Conservation (phyloP, 2,113 vertebrate genomes). For the Malurus melanocephalus region DNA sequence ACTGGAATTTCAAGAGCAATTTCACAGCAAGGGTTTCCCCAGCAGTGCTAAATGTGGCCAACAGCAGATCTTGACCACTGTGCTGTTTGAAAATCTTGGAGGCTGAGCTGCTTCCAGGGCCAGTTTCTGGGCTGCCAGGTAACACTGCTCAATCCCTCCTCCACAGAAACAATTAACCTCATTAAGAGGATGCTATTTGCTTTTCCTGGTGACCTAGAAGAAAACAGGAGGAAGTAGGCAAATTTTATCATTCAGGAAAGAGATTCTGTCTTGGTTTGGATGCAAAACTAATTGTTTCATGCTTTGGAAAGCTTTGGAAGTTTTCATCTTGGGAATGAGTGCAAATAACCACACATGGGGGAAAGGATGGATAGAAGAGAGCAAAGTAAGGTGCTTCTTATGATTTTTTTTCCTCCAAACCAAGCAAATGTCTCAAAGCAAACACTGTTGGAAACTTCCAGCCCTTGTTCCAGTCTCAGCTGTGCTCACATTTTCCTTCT, state of each 20-base stretch:
- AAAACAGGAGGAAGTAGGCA: neutral
- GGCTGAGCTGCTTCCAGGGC: neutral
- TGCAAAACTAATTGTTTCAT: neutral
- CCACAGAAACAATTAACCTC: neutral
- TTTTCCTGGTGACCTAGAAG: neutral
- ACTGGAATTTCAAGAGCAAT: neutral
- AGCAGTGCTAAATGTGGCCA: neutral
- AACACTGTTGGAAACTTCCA: neutral
- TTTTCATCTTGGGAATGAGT: neutral
- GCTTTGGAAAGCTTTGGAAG: neutral
- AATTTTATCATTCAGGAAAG: neutral
- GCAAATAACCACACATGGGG: rapidly evolving
- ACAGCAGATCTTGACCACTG: neutral
- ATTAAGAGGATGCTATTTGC: neutral
- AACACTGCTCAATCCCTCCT: neutral
- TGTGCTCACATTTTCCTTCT: neutral
- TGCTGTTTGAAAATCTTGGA: neutral
- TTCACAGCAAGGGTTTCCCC: neutral
- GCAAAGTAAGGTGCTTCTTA: neutral
- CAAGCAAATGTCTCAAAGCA: neutral
- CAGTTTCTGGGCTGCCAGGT: neutral
- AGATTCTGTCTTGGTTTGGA: neutral
- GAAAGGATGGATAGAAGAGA: neutral
- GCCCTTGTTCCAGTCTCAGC: neutral
- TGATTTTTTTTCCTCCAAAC: neutral